A percentile compares a stretch with the other conserved stretches of the same genome.
Evolutionary conservation across 92 coral and sea anemone species (phyloP).

Genomic region (Umimayanthus chanpuru): DNA sequence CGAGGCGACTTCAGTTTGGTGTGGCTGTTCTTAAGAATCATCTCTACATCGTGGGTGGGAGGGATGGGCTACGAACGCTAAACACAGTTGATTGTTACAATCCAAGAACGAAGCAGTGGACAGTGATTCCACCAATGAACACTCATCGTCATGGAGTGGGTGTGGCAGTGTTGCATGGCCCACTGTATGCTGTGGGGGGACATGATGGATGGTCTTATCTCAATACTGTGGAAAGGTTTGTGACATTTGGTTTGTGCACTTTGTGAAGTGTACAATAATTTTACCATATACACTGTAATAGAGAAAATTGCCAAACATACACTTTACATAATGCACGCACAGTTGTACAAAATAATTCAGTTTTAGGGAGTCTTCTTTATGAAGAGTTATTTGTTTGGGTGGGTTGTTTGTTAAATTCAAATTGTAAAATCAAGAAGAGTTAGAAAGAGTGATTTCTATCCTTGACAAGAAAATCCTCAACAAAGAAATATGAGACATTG

Average conservation of each 20-base stretch:
- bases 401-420: no score
- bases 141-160: slow-evolving; percentile 99
- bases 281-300: no score
- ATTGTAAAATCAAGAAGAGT: no score
- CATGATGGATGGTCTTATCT: slow-evolving; percentile 99
- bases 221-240: slow-evolving; percentile 93
- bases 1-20: slow-evolving; percentile 95
- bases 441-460: no score
- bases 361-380: no score
- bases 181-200: slow-evolving; percentile 97
- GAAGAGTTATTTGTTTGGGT: no score
- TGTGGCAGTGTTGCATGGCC: slow-evolving; percentile 92
- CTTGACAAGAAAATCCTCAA: no score
- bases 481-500: no score
- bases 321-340: no score
- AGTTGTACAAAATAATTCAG: no score
- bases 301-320: no score
- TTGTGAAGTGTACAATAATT: background rate
- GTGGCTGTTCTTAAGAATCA: slow-evolving; percentile 78
- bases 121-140: slow-evolving; percentile 86
- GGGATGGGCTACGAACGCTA: slow-evolving; percentile 94
- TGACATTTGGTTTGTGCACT: slow-evolving; percentile 11
- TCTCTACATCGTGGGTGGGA: slow-evolving; percentile 92
- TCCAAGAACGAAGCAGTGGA: slow-evolving; percentile 82
- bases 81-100: slow-evolving; percentile 97